A percentile compares a stretch with the other conserved stretches of the same genome.
Conservation (phyloP, 1,140 invertebrate species). For the Drosophila trapezifrons region DNA sequence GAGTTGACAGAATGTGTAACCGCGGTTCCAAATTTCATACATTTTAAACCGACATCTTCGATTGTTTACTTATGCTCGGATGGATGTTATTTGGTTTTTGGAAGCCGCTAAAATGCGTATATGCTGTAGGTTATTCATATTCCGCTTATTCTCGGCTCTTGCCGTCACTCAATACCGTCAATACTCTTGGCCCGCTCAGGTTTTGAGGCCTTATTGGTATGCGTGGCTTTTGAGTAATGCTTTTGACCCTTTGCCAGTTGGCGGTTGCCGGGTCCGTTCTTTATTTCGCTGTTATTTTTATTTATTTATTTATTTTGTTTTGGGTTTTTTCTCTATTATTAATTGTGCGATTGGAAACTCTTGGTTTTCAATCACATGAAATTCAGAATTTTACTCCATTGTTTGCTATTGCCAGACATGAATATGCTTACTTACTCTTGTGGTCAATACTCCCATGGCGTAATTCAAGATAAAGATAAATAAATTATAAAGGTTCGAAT, state of each 20-base stretch:
- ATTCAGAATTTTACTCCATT: conserved; percentile 74
- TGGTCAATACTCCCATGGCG: conserved; percentile 84
- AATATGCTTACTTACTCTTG: conserved; percentile 83
- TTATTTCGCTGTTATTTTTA: conserved; percentile 58
- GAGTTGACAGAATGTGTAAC: not conserved
- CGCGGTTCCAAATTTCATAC: not conserved
- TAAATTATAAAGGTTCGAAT: conserved; percentile 80
- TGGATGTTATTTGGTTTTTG: conserved; percentile 29
- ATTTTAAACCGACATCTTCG: not conserved
- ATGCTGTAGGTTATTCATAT: conserved; percentile 24
- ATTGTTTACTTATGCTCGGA: conserved; percentile 18
- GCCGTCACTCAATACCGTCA: conserved; percentile 54
- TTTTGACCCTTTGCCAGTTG: conserved; percentile 50
- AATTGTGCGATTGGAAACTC: conserved; percentile 59
- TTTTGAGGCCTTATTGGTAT: conserved; percentile 20
- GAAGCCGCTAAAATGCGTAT: conserved; percentile 29
- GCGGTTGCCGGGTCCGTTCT: conserved; percentile 33
- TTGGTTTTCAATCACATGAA: conserved; percentile 76
- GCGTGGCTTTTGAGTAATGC: conserved; percentile 49
- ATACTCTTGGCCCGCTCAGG: conserved; percentile 24
- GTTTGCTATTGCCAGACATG: conserved; percentile 67
- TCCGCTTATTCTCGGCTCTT: conserved; percentile 44
- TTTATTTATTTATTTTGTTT: conserved; percentile 56
- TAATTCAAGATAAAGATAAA: conserved; percentile 83
- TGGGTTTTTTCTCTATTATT: conserved; percentile 56